phyloP scores from a whole-genome alignment of 2,113 vertebrate genomes.

The Panurus biarmicus region DNA sequence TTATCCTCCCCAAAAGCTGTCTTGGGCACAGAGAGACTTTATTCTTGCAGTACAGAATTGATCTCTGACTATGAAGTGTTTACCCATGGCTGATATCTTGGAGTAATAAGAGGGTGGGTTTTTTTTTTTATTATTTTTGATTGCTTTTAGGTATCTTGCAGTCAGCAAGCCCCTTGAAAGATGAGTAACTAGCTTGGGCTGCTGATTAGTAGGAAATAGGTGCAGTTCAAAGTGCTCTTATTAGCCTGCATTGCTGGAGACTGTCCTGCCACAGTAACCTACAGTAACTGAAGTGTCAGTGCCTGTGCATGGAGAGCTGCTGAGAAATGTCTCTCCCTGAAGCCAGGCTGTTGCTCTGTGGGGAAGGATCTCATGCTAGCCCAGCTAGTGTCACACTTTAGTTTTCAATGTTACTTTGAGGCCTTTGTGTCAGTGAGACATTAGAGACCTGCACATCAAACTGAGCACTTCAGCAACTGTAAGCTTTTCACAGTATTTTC shows the following conservation, averaged over 20 bases:
- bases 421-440: background rate
- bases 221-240: background rate
- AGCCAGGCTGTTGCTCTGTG: background rate
- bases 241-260: background rate
- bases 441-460: background rate
- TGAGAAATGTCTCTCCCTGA: background rate
- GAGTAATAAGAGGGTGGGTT: fast-evolving
- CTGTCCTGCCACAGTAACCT: background rate
- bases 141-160: background rate
- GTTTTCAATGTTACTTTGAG: background rate
- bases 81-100: background rate
- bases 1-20: background rate
- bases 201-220: background rate
- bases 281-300: background rate
- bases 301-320: background rate
- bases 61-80: background rate
- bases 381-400: background rate
- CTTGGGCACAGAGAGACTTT: background rate
- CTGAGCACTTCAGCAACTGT: background rate
- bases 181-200: background rate
- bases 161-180: background rate
- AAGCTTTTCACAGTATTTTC: background rate
- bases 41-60: background rate
- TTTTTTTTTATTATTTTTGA: background rate
- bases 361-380: background rate